A percentile compares a stretch with the other conserved stretches of the same genome.
Conservation (phyloP, 2,888 invertebrate genomes). For the Drosophila meridionalis region DNA sequence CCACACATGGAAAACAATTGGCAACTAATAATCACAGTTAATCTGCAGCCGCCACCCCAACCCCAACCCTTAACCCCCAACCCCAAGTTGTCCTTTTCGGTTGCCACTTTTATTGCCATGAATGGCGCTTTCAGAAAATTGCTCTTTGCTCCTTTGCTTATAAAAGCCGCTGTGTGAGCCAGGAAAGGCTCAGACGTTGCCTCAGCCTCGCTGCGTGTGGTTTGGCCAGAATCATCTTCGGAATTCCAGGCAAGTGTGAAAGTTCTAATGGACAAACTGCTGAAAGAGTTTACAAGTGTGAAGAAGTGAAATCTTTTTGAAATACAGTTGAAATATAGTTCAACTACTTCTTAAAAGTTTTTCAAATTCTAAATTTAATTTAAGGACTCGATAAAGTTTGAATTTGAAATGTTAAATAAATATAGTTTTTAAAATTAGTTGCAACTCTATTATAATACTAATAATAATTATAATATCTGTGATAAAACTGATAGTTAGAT, state of each 20-base stretch:
- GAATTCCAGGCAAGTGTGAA: constrained; percentile 38
- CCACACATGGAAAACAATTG: constrained; percentile 79
- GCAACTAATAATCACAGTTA: constrained; percentile 83
- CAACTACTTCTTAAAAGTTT: not conserved
- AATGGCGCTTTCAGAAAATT: constrained; percentile 52
- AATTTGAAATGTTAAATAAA: not conserved
- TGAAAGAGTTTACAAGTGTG: not conserved
- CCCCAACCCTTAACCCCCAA: not conserved
- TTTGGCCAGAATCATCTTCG: constrained; percentile 18
- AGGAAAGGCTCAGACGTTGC: constrained; percentile 52
- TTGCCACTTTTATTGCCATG: constrained; percentile 44
- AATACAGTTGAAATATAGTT: too few species aligned
- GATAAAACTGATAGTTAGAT: too few species aligned
- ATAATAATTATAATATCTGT: too few species aligned
- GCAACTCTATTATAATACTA: too few species aligned
- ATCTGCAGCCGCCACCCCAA: constrained; percentile 64
- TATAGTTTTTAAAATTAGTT: too few species aligned
- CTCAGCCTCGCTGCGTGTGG: constrained; percentile 40
- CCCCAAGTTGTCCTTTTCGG: not conserved
- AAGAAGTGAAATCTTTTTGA: too few species aligned
- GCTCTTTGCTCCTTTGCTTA: constrained; percentile 47
- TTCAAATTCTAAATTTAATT: not conserved
- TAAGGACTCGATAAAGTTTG: not conserved
- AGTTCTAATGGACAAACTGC: not conserved
- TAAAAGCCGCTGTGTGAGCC: constrained; percentile 56